These are phyloP conservation scores for Scatophagus argus DNA, from an alignment of 2,113 vertebrate genomes.

Conservation along the genomic window DNA sequence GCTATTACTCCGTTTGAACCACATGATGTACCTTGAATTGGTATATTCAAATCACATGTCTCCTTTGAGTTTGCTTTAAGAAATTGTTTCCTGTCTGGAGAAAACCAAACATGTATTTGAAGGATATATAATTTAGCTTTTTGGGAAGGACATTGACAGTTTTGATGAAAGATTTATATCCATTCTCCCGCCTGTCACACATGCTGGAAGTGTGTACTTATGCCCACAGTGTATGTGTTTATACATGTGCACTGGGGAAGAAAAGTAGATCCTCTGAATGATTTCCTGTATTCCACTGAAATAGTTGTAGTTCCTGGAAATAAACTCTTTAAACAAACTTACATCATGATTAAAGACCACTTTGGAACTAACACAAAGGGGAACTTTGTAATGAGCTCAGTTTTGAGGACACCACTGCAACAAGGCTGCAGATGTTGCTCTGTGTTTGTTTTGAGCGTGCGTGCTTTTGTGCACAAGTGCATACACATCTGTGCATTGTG, in stretches of 20 bases:
- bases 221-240: background rate
- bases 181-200: slow-evolving; percentile 1
- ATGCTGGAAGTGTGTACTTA: slow-evolving; percentile 9
- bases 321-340: slow-evolving; percentile 33
- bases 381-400: slow-evolving; percentile 45
- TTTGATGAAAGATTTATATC: slow-evolving; percentile 48
- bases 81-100: slow-evolving; percentile 25
- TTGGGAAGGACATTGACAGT: slow-evolving; percentile 7
- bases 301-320: slow-evolving; percentile 29
- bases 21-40: background rate
- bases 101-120: slow-evolving; percentile 22
- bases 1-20: slow-evolving; percentile 19
- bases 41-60: slow-evolving; percentile 9
- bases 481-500: slow-evolving; percentile 19
- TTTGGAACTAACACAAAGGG: slow-evolving; percentile 35
- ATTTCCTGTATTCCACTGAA: slow-evolving; percentile 22
- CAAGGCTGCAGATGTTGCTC: slow-evolving; percentile 19
- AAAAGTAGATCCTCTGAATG: slow-evolving; percentile 11
- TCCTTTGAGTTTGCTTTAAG: background rate
- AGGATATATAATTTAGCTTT: slow-evolving; percentile 27
- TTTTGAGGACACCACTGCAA: slow-evolving; percentile 28
- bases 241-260: background rate
- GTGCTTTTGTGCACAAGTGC: slow-evolving; percentile 1
- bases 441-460: slow-evolving; percentile 33
- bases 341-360: slow-evolving; percentile 36